Base-by-base conservation (phyloP, 2,797 vertebrate genomes). In the Apogon talboti region DNA sequence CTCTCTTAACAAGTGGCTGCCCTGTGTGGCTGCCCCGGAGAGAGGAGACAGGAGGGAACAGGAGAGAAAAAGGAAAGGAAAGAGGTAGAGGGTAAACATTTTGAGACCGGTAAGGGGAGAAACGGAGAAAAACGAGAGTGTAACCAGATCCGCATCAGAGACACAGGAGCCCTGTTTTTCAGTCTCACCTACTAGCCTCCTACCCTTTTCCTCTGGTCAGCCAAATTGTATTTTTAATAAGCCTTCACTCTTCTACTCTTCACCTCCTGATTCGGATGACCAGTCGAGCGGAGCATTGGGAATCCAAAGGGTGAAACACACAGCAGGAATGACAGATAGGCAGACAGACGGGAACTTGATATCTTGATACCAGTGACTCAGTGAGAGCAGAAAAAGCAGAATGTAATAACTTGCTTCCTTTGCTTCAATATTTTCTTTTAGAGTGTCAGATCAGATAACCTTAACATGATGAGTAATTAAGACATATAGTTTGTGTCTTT, bases 201-300 rank as follows among this genome's bases (percentile, higher is more conserved):
- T 74, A 54, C 44, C 62, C 59, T 79, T 47, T 64, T 79, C 73
- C 37, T 67, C 55, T 69, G 42, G 43, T 18, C 3, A 61, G 66
- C 54, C 69, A 66, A 74, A 54, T 52, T 91, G 69, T 79, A 87
- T 89, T 88, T 91, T 91, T 87, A 84, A 92, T 91, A 83, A 90
- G 82, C 67, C 37, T 79, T 62, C 71, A 43, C 59, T 81, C 43
- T 56, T 54, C 58, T 66, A 28, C 28, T 62, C 60, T 60, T 46
- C 57, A 24, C 50, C 51, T 80, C 67, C 14, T 78, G 16, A 67
- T 76, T 79, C 40, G n/a, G 54, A 59, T 84, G 59, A 76, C 48
- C 62, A 68, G 77, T 78, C 45, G 83, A 70, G 64, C 52, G 56
- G 53, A 80, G 62, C 66, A 66, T 45, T 47, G 53, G 19, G 12